Percentiles rank a stretch among this genome's conserved stretches.
Conservation (phyloP, 37 sponge, comb jelly and placozoan genomes). For the Theonella swinhoei region DNA sequence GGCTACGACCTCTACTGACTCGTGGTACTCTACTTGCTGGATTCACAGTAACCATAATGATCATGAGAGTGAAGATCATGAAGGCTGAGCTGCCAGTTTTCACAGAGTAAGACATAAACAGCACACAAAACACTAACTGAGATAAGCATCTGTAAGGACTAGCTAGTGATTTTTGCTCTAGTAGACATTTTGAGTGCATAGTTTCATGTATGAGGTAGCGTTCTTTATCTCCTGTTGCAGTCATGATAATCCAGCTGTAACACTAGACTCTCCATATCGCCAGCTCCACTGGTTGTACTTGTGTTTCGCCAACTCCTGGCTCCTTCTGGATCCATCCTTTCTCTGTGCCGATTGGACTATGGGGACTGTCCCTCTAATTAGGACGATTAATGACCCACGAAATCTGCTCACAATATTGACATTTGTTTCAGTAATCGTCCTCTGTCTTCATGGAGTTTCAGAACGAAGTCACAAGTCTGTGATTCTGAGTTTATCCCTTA, state of each 20-base stretch:
- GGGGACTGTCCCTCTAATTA: conserved; percentile 90
- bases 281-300: conserved; percentile 87
- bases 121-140: too few species aligned
- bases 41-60: conserved; percentile 33
- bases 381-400: conserved; percentile 65
- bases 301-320: conserved; percentile 76
- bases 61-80: conserved; percentile 64
- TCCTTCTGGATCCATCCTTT: conserved; percentile 67
- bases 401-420: conserved; percentile 66
- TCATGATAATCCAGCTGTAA: conserved; percentile 90
- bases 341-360: conserved; percentile 95
- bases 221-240: conserved; percentile 27
- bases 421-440: conserved; percentile 10
- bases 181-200: neutral
- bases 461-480: conserved; percentile 18
- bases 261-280: conserved; percentile 63
- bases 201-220: neutral
- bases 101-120: conserved; percentile 68
- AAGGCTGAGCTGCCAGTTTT: conserved; percentile 62
- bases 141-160: neutral
- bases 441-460: neutral
- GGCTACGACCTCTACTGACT: conserved; percentile 2
- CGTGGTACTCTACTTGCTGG: conserved; percentile 1
- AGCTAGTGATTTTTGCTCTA: neutral
- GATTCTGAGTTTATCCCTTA: conserved; percentile 67